Conservation (phyloP, 2,888 invertebrate genomes). For the Cheilosia soror region DNA sequence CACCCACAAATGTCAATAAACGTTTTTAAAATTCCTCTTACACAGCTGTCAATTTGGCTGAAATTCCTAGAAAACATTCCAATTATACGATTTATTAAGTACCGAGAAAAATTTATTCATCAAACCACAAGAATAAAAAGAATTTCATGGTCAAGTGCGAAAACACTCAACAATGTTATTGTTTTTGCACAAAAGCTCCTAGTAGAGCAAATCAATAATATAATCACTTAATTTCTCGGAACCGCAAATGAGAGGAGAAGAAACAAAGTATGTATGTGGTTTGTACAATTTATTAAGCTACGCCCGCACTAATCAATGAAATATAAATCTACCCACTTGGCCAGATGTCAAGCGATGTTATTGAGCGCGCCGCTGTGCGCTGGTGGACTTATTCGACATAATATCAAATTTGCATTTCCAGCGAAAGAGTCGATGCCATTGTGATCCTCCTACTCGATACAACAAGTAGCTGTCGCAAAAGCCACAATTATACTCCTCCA, state of each 20-base stretch:
- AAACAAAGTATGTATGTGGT: constrained; percentile 1
- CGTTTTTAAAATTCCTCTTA: not conserved
- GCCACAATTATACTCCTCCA: constrained; percentile 10
- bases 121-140: constrained; percentile 26
- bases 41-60: not conserved
- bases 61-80: constrained; percentile 29
- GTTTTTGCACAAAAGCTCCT: constrained; percentile 24
- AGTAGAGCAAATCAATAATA: constrained; percentile 48
- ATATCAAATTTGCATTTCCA: constrained; percentile 63
- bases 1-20: constrained; percentile 17
- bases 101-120: constrained; percentile 36
- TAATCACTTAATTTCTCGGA: constrained; percentile 37
- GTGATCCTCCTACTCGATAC: constrained; percentile 54
- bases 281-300: constrained; percentile 51
- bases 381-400: constrained; percentile 32
- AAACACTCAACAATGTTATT: constrained; percentile 1
- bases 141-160: constrained; percentile 46
- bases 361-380: not conserved
- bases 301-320: constrained; percentile 71
- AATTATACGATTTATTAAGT: constrained; percentile 18
- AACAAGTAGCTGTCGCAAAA: constrained; percentile 17
- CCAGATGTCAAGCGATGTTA: constrained; percentile 53
- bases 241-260: not conserved
- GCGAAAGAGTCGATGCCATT: constrained; percentile 32
- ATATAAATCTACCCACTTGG: constrained; percentile 69